These are phyloP conservation scores for Loriculus beryllinus DNA, from an alignment of 2,797 vertebrate species.

Conservation along the genomic window DNA sequence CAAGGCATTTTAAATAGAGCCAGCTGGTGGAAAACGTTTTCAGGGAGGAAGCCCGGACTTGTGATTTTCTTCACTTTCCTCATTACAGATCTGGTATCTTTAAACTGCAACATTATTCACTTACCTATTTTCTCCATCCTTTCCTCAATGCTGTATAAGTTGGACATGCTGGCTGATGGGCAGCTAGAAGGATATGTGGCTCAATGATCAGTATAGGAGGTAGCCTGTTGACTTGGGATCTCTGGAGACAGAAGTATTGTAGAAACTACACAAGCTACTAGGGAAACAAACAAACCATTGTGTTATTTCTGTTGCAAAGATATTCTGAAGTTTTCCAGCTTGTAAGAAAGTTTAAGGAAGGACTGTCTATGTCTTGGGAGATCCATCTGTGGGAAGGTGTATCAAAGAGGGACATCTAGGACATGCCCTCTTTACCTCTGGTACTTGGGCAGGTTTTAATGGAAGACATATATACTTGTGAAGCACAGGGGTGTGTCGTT, in stretches of 20 bases:
- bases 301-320: neutral
- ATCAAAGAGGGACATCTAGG: neutral
- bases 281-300: neutral
- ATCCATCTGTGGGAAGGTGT: neutral
- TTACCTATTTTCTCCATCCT: neutral
- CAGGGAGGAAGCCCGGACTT: neutral
- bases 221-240: neutral
- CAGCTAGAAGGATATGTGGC: neutral
- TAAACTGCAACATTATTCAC: neutral
- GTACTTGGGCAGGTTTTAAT: neutral
- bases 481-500: neutral
- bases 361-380: neutral
- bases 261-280: neutral
- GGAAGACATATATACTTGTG: neutral
- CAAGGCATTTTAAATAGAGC: neutral
- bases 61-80: constrained; percentile 13
- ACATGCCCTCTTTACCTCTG: neutral
- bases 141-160: neutral
- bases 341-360: neutral
- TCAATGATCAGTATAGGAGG: neutral
- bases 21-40: constrained; percentile 3
- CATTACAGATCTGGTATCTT: neutral
- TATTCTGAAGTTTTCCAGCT: neutral
- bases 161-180: neutral
- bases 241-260: neutral